Evolutionary conservation across 2,113 vertebrate species (phyloP).

Genomic region (Urocitellus parryii): DNA sequence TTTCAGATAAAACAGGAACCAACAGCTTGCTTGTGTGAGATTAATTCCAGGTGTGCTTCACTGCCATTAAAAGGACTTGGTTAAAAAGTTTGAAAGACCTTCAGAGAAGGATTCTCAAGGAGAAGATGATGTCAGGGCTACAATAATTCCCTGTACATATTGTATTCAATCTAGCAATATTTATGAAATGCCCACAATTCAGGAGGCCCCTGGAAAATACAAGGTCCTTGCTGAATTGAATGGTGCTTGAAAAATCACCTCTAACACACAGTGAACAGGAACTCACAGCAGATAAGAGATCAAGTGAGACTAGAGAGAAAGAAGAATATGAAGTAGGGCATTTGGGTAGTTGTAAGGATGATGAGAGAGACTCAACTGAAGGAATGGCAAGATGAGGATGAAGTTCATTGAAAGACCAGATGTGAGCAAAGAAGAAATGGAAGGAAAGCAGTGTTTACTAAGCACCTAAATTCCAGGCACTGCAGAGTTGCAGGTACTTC

Average conservation of each 20-base stretch:
- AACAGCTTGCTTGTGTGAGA: not conserved
- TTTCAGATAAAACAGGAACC: not conserved
- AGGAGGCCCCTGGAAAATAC: not conserved
- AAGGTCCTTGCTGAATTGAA: not conserved
- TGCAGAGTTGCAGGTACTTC: not conserved
- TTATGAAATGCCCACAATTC: no score
- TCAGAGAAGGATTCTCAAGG: not conserved
- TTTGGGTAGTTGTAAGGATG: no score
- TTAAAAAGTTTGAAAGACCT: not conserved
- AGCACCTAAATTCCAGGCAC: not conserved
- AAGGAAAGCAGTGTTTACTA: not conserved
- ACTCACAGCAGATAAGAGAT: not conserved
- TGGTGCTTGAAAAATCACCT: not conserved
- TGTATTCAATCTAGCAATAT: not conserved
- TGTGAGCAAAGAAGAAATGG: not conserved
- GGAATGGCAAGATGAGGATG: not conserved
- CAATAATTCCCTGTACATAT: not conserved
- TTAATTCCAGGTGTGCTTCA: not conserved
- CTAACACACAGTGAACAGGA: not conserved
- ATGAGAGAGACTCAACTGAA: not conserved
- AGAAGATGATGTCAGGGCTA: not conserved
- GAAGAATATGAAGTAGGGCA: not conserved
- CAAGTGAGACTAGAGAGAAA: no score
- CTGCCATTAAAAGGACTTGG: not conserved
- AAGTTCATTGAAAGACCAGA: not conserved